These are phyloP conservation scores for Sapajus apella DNA, from an alignment of 2,113 vertebrate species.

Conservation along the genomic window DNA sequence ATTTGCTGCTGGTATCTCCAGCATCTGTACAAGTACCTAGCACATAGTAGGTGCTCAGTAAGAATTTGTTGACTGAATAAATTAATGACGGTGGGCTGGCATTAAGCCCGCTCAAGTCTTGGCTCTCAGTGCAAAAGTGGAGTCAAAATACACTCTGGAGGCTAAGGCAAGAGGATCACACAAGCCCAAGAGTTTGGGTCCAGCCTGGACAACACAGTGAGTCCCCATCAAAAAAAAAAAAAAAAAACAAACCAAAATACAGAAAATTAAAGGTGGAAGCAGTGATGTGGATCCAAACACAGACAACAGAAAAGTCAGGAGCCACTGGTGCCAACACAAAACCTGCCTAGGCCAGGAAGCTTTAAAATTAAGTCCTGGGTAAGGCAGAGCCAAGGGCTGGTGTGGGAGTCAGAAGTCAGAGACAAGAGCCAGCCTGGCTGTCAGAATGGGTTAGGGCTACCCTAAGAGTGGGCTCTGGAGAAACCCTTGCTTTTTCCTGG, in stretches of 20 bases:
- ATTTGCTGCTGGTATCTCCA: neutral
- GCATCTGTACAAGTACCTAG: neutral
- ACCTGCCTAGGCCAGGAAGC: neutral
- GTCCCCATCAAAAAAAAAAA: neutral
- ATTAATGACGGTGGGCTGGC: neutral
- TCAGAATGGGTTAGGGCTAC: neutral
- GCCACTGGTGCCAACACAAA: neutral
- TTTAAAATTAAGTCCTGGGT: neutral
- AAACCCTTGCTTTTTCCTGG: neutral
- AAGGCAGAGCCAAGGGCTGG: neutral
- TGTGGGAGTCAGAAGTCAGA: neutral
- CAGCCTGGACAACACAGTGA: neutral
- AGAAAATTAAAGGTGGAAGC: neutral
- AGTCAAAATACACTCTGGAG: neutral
- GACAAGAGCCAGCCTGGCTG: accelerated
- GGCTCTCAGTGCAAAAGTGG: neutral
- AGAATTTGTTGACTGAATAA: neutral
- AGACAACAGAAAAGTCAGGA: neutral
- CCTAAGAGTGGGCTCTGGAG: neutral
- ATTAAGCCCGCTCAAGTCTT: neutral
- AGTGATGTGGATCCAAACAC: neutral
- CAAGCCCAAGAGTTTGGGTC: neutral
- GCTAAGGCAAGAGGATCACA: neutral
- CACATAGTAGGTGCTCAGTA: neutral
- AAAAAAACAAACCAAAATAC: neutral